Conservation (phyloP, 2,113 vertebrate genomes). For the Takifugu flavidus region DNA sequence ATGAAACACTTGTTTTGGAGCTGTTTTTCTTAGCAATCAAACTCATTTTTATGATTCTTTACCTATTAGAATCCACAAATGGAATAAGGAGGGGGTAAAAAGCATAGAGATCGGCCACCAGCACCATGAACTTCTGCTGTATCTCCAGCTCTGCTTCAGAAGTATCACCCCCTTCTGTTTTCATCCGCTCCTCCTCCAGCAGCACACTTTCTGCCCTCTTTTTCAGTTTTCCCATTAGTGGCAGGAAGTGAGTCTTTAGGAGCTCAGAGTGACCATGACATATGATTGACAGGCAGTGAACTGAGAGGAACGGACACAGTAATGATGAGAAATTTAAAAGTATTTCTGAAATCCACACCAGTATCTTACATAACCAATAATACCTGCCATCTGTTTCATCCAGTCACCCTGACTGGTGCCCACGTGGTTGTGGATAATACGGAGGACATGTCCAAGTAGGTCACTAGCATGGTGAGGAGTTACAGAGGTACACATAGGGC, state of each 20-base stretch:
- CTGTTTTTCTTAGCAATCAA: too few species aligned
- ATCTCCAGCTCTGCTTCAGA: slow-evolving; percentile 90
- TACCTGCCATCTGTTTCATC: slow-evolving; percentile 93
- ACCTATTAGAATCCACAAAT: slow-evolving; percentile 94
- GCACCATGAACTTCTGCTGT: slow-evolving; percentile 86
- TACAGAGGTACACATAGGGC: slow-evolving; percentile 77
- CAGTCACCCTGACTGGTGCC: slow-evolving; percentile 89
- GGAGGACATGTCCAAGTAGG: slow-evolving; percentile 86
- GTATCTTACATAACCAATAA: background rate
- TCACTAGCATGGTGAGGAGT: slow-evolving; percentile 83
- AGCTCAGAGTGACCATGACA: slow-evolving; percentile 81
- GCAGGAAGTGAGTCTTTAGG: slow-evolving; percentile 89
- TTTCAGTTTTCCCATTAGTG: slow-evolving; percentile 93
- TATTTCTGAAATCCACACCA: background rate
- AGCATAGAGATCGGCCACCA: slow-evolving; percentile 91
- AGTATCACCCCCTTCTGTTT: slow-evolving; percentile 80
- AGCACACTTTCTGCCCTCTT: slow-evolving; percentile 87
- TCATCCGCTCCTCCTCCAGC: slow-evolving; percentile 88
- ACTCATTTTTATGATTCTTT: background rate
- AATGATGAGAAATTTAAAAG: background rate
- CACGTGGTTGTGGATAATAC: slow-evolving; percentile 88
- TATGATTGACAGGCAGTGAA: slow-evolving; percentile 91
- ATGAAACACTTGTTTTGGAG: too few species aligned
- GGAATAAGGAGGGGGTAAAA: slow-evolving; percentile 94
- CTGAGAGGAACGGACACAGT: slow-evolving; percentile 59